Evolutionary conservation across 2,888 invertebrate species (phyloP).

Genomic region (Ophioninae sp.): DNA sequence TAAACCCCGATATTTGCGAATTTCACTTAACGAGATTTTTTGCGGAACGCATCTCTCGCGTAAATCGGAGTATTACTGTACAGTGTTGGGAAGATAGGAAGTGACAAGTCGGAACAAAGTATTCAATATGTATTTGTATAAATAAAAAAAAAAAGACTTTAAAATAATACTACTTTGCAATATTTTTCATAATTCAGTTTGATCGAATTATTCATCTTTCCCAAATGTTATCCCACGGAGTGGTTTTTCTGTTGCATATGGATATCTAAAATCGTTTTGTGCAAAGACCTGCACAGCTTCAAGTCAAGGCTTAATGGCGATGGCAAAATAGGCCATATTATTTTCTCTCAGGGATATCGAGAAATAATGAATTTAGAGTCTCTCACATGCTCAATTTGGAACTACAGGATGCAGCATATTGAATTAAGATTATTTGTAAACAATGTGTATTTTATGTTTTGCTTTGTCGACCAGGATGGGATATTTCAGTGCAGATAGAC

Average conservation of each 20-base stretch:
- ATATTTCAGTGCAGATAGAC: constrained; percentile 96
- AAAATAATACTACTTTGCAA: neutral
- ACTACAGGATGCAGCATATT: neutral
- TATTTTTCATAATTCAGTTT: neutral
- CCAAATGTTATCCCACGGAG: neutral
- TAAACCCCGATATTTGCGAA: no score
- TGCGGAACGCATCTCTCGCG: no score
- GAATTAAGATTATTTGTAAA: neutral
- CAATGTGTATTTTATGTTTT: constrained; percentile 26
- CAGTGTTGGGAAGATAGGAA: no score
- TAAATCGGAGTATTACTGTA: no score
- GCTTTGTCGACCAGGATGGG: constrained; percentile 87
- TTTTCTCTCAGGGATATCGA: neutral
- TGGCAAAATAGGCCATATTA: neutral
- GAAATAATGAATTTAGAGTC: neutral
- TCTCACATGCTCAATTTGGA: neutral
- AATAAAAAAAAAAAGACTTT: no score
- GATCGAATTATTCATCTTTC: neutral
- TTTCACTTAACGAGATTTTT: no score
- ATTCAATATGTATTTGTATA: no score
- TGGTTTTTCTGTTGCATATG: neutral
- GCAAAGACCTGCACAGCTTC: neutral
- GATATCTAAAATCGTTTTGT: neutral
- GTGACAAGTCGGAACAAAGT: no score
- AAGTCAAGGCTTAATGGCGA: neutral